Percentiles rank a stretch among this genome's conserved stretches.
These are phyloP conservation scores for Mirounga angustirostris DNA, from an alignment of 2,113 vertebrate species.

Conservation along the genomic window DNA sequence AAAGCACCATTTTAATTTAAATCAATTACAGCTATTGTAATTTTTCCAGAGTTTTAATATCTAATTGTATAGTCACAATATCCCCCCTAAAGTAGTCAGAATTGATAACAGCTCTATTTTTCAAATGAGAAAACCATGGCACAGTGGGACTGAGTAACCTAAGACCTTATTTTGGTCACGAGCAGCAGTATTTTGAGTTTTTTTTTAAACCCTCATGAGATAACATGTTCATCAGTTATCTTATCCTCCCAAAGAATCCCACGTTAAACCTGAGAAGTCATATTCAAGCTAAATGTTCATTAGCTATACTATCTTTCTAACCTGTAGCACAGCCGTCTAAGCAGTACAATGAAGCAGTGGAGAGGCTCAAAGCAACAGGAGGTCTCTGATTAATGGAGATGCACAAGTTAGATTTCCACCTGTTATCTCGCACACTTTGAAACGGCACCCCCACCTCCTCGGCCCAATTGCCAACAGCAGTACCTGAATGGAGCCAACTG, in stretches of 20 bases:
- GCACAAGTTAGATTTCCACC: constrained; percentile 42
- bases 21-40: background rate
- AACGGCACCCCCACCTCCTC: background rate
- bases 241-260: background rate
- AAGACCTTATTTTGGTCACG: background rate
- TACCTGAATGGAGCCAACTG: constrained; percentile 57
- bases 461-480: constrained; percentile 3
- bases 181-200: background rate
- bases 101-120: constrained; percentile 7
- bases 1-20: constrained; percentile 10
- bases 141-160: background rate
- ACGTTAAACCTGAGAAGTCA: constrained; percentile 16
- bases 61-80: background rate
- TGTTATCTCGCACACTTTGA: constrained; percentile 47
- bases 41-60: constrained; percentile 14
- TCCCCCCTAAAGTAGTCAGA: background rate
- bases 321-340: background rate
- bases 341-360: background rate
- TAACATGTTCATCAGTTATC: constrained; percentile 4
- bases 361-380: constrained; percentile 31
- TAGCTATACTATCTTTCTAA: background rate
- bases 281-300: constrained; percentile 46
- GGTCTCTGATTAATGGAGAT: background rate
- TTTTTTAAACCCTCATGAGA: background rate
- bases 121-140: background rate